Evolutionary conservation across 2,888 invertebrate genomes (phyloP), one percentile per base, ranked within the genome.

Genomic region (Andrena praecox): DNA sequence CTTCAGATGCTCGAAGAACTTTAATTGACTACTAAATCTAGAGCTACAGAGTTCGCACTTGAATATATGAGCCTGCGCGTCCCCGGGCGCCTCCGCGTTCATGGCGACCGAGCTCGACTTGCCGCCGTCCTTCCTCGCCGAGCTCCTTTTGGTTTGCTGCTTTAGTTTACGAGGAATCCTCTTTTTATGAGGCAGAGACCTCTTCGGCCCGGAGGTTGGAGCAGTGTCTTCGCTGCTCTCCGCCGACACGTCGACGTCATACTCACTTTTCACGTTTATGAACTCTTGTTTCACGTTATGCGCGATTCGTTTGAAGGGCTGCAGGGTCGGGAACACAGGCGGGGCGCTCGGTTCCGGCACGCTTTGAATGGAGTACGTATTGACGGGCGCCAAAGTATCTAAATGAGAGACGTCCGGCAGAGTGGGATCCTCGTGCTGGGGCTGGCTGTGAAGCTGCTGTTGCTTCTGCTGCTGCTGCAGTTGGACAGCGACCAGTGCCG

Each of bases 1-100:
- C 94, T 97, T 98, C 7, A 98, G 95, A 92, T 98, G 98, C 77
- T 97, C 97, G 94, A 97, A 98, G 94, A 98, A 98, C 91, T 96
- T 96, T 24, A 98, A 94, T 92, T 98, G 98, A 82, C 97, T 96
- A 42, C 95, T 96, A 91, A 97, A 97, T 86, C 95, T 95, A 84
- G 96, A 96, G n/a, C 96, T 96, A 92, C 98, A 98, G 16, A 98
- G 93, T 93, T 98, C 97, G 92, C 98, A 98, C 76, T 96, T 95
- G 84, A 96, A 96, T 10, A 95, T 93, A 2, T 95, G 95, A 60
- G 95, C 92, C 94, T 95, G 93, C 27, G 92, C 87, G 27, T 94
- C 94, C 42, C 91, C 92, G 29, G 69, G 64, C 4, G 80, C 29
- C 67, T 92, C 87, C 42, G 81, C 48, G 6, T 85, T 62, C 10